Conservation (phyloP, 2,113 vertebrate species). For the Brachyistius frenatus region DNA sequence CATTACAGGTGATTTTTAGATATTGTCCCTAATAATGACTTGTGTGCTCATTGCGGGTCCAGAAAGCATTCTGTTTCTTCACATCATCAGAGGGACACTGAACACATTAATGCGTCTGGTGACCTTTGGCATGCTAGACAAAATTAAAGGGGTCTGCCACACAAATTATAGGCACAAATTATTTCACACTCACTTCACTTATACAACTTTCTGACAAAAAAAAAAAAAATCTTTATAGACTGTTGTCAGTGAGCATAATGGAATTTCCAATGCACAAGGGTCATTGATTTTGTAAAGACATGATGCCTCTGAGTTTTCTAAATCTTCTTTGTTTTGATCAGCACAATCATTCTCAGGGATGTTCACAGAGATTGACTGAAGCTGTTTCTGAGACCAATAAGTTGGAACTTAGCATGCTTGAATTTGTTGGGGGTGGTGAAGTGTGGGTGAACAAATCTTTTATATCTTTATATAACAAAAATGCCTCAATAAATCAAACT, state of each 20-base stretch:
- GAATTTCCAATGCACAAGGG: too few relatives aligned
- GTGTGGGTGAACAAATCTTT: too few relatives aligned
- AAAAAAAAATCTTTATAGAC: not conserved
- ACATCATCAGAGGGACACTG: constrained; percentile 22
- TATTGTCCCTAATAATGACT: constrained; percentile 16
- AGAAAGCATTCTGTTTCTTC: constrained; percentile 13
- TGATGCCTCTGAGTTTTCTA: not conserved
- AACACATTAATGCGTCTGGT: constrained; percentile 50
- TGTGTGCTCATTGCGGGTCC: constrained; percentile 5
- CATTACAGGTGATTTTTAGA: constrained; percentile 3
- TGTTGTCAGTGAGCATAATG: too few relatives aligned
- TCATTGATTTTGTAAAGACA: too few relatives aligned
- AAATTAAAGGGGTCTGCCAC: constrained; percentile 16
- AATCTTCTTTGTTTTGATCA: not conserved
- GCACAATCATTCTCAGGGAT: not conserved
- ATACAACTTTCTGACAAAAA: not conserved
- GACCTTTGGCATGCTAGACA: constrained; percentile 46
- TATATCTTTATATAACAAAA: too few relatives aligned
- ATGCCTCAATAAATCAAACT: too few relatives aligned
- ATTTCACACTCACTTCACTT: constrained; percentile 11
- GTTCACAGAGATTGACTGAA: constrained; percentile 10
- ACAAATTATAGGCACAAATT: not conserved
- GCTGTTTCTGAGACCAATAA: constrained; percentile 1
- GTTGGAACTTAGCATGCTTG: too few relatives aligned
- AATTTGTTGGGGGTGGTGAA: not conserved